Evolutionary conservation across 2,113 vertebrate genomes (phyloP), one percentile per base, ranked within the genome.

Genomic region (Pristiophorus japonicus): DNA sequence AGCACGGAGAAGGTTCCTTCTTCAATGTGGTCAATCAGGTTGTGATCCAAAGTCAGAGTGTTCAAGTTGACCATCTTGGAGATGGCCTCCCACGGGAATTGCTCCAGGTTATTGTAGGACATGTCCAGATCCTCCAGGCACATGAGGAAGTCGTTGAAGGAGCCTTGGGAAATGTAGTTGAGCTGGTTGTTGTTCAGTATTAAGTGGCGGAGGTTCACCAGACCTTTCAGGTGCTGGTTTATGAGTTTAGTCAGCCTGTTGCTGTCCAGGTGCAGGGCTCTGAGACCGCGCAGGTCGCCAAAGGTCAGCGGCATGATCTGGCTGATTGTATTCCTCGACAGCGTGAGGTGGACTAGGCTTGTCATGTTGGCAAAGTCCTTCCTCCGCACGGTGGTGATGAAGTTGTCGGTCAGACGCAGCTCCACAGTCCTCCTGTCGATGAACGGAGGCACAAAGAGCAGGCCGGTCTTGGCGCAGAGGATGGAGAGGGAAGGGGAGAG

Each of bases 351-450:
- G 34, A 99, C 99, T 96, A 99, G 96, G 96, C 98, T 99, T 95
- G 98, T 99, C 99, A 99, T 99, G 97, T 99, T 99, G 96, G 98
- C 97, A 96, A 99, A 99, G 97, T 99, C 99, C 45, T 98, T 97
- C 88, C 97, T 97, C 5, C 98, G 98, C 22, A 99, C 97, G 0
- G 98, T 96, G 0, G 98, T 99, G 96, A 99, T 99, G 97, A 99
- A 99, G 97, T 99, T 99, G 97, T 99, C 99, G 0, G 99, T 99
- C 92, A 99, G 97, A 0, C 99, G 98, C 96, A 99, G 97, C 96
- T 99, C 99, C 30, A 99, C 99, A 0, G 99, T 99, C 84, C 97
- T 98, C 94, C 98, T 98, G 97, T 99, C 99, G 7, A 99, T 98
- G 96, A 97, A 97, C 0, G 98, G 98, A 0, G 99, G 99, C 67